Evolutionary conservation across 2,113 vertebrate genomes (phyloP).

Genomic region (Brienomyrus brachyistius): DNA sequence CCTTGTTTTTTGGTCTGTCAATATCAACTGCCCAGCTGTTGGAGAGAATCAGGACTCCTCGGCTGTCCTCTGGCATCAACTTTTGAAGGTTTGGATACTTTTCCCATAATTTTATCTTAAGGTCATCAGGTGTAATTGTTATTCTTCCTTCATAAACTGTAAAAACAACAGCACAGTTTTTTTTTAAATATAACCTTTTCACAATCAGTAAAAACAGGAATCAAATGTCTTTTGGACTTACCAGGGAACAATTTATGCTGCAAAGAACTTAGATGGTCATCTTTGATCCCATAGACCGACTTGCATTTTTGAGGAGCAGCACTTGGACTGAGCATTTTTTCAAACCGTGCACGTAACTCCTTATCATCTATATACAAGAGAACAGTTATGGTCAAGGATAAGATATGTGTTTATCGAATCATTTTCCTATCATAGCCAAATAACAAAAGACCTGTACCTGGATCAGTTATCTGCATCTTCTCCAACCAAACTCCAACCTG

Average conservation of each 20-base stretch:
- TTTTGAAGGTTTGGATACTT: constrained; percentile 10
- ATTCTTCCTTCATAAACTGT: background rate
- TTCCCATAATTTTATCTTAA: background rate
- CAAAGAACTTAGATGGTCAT: no score
- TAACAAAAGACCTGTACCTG: background rate
- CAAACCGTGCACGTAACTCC: no score
- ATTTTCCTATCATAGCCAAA: background rate
- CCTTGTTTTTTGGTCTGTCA: constrained; percentile 29
- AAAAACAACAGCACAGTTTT: background rate
- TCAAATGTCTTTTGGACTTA: no score
- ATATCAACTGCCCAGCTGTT: constrained; percentile 59
- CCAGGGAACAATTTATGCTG: no score
- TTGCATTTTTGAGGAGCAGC: no score
- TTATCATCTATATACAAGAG: background rate
- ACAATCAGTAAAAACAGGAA: no score
- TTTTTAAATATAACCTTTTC: no score
- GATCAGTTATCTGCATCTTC: background rate
- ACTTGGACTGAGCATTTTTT: no score
- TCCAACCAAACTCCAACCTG: no score
- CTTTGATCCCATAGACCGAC: no score
- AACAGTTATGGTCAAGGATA: background rate
- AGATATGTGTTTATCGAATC: background rate
- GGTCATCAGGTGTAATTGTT: background rate
- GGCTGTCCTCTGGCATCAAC: background rate
- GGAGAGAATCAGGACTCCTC: constrained; percentile 49